These are phyloP conservation scores for Ennomos erosarius DNA, from an alignment of 2,888 invertebrate species.

Conservation along the genomic window DNA sequence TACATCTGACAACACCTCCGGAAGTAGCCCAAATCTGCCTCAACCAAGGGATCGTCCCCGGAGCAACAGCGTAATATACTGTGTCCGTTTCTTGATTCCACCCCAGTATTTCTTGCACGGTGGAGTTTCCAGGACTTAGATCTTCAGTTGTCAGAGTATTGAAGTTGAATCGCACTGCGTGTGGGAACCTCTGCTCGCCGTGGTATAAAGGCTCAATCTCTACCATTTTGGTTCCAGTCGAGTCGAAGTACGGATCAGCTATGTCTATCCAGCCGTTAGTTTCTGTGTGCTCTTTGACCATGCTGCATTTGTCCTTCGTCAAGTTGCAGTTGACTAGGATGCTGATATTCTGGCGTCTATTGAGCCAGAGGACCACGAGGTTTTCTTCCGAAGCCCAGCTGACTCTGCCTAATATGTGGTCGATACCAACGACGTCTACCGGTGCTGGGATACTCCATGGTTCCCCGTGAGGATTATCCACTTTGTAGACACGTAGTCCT, in stretches of 20 bases:
- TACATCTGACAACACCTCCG: conserved; percentile 85
- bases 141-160: conserved; percentile 62
- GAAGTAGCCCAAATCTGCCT: conserved; percentile 87
- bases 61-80: conserved; percentile 89
- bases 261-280: conserved; percentile 89
- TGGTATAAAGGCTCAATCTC: conserved; percentile 67
- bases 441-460: conserved; percentile 81
- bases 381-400: conserved; percentile 89
- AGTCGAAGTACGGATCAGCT: conserved; percentile 81
- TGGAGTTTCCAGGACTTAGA: conserved; percentile 85
- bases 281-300: conserved; percentile 78
- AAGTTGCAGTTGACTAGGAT: conserved; percentile 86
- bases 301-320: conserved; percentile 67
- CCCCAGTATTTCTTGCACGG: conserved; percentile 85
- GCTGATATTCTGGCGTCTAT: conserved; percentile 92
- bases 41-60: conserved; percentile 87
- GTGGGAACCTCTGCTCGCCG: conserved; percentile 75
- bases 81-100: conserved; percentile 86
- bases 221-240: conserved; percentile 73
- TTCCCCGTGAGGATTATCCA: conserved; percentile 55
- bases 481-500: conserved; percentile 86
- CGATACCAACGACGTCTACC: conserved; percentile 81
- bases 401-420: conserved; percentile 89
- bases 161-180: conserved; percentile 68
- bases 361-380: conserved; percentile 91